phyloP scores from a whole-genome alignment of 2,113 vertebrate species.

The Spheniscus mendiculus region DNA sequence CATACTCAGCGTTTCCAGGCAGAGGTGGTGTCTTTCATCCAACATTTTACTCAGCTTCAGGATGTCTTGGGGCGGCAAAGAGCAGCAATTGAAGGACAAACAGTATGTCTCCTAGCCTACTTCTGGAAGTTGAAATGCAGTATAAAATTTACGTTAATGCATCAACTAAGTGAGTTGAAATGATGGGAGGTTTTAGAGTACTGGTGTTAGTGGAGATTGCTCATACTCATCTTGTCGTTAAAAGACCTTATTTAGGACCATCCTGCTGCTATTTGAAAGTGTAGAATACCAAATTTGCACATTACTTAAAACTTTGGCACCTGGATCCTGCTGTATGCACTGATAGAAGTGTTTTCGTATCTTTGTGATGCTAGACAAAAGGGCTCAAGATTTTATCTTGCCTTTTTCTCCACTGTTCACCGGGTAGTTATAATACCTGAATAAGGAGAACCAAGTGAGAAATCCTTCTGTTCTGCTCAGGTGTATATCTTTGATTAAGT shows the following conservation, averaged over 20 bases:
- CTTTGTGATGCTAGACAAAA: background rate
- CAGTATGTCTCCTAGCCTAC: slow-evolving; percentile 73
- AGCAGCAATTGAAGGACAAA: slow-evolving; percentile 93
- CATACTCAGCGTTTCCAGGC: slow-evolving; percentile 98
- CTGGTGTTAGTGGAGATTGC: background rate
- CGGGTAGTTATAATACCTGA: background rate
- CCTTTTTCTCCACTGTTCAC: background rate
- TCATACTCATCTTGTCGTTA: background rate
- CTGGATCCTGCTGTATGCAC: background rate
- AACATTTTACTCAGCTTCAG: slow-evolving; percentile 96
- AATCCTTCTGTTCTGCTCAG: background rate
- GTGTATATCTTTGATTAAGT: background rate
- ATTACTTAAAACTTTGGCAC: background rate
- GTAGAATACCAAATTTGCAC: background rate
- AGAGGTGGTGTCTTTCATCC: slow-evolving; percentile 93
- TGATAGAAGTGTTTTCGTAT: background rate
- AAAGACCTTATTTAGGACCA: background rate
- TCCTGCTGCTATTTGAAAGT: background rate
- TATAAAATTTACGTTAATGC: background rate
- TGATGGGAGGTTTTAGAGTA: background rate
- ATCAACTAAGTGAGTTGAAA: background rate
- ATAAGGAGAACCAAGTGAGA: background rate
- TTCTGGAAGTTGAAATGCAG: background rate
- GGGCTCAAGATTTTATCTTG: background rate
- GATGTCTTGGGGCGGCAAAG: slow-evolving; percentile 93